Conservation (phyloP, 2,888 invertebrate species). For the Capitulum mitella region DNA sequence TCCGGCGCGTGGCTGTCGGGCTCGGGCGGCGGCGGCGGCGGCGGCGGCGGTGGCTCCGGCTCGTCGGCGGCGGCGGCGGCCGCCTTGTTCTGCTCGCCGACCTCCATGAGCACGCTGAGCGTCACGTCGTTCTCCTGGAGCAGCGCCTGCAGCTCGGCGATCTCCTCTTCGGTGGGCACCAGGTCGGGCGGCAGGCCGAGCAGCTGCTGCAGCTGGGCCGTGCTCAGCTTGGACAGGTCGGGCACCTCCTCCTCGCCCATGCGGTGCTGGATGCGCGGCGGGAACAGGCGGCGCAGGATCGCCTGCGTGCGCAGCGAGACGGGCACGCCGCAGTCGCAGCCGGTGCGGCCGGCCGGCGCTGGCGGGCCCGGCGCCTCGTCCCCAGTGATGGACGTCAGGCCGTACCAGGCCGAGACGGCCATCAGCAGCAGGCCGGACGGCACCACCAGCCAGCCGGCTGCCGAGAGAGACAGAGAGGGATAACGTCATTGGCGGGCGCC, state of each 20-base stretch:
- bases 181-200: background rate
- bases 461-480: no score
- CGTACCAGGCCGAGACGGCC: constrained; percentile 5
- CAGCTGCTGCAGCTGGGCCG: background rate
- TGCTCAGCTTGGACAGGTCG: background rate
- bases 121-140: background rate
- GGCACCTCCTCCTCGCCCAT: background rate
- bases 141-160: background rate
- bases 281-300: background rate
- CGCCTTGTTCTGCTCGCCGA: background rate
- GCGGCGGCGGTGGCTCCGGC: background rate
- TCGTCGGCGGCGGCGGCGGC: background rate
- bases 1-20: no score
- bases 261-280: background rate
- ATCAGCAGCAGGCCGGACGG: background rate
- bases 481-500: no score
- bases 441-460: constrained; percentile 2
- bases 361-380: background rate
- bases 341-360: background rate
- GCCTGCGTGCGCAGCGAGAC: background rate
- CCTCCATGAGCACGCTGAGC: background rate
- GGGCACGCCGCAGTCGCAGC: background rate
- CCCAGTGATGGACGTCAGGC: background rate
- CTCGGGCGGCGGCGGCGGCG: no score
- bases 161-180: background rate